Percentiles rank a stretch among this genome's conserved stretches.
Evolutionary conservation across 2,797 vertebrate species (phyloP).

Genomic region (Chiroxiphia lanceolata): DNA sequence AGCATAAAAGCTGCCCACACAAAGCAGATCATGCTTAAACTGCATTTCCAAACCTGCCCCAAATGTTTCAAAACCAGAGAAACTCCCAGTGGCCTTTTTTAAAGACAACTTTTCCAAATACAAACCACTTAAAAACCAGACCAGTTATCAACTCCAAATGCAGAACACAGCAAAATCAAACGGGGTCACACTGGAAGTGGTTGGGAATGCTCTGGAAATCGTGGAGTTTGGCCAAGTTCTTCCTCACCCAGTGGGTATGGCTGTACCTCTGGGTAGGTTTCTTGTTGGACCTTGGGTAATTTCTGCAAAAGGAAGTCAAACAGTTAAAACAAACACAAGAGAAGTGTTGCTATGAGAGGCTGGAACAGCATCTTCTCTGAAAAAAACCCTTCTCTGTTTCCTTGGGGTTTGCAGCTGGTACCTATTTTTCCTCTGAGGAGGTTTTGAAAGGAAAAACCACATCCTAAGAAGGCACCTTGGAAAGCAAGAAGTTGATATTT

Average conservation of each 20-base stretch:
- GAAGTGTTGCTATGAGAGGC: neutral
- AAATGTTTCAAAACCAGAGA: neutral
- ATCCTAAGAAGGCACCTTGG: neutral
- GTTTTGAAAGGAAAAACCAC: neutral
- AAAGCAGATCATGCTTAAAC: neutral
- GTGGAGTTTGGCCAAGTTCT: conserved; percentile 2
- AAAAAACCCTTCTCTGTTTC: neutral
- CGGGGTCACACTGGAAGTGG: conserved; percentile 49
- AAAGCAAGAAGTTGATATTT: neutral
- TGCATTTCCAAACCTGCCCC: neutral
- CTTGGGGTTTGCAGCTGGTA: neutral
- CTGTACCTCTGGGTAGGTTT: conserved; percentile 45
- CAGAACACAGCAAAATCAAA: neutral
- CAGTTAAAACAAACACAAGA: neutral
- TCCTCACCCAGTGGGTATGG: conserved; percentile 72
- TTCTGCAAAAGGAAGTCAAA: conserved; percentile 70
- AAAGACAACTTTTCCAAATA: neutral
- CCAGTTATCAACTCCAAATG: neutral
- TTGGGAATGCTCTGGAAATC: conserved; percentile 75
- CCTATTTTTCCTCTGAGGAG: neutral
- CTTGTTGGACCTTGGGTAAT: conserved; percentile 59
- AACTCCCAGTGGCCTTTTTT: neutral
- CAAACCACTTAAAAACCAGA: neutral
- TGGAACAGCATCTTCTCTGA: neutral
- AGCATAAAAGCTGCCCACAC: neutral